phyloP scores from a whole-genome alignment of 2,113 vertebrate species.

The Caracal caracal region DNA sequence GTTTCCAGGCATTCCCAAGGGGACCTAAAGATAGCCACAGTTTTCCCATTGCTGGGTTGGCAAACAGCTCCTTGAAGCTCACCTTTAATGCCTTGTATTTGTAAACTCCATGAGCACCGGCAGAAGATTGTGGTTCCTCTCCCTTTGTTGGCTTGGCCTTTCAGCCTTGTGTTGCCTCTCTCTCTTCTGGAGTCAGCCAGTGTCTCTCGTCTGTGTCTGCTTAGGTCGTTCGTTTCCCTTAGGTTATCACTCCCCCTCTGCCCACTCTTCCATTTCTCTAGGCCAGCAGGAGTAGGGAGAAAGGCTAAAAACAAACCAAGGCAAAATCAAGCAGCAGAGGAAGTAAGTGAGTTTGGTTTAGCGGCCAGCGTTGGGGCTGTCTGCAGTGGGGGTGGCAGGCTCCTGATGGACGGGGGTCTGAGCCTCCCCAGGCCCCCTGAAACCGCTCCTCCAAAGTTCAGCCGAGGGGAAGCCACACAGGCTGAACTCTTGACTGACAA shows the following conservation, averaged over 20 bases:
- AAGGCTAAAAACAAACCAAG: not conserved
- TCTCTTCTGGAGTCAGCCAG: not conserved
- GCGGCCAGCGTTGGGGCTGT: accelerated
- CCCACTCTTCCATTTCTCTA: not conserved
- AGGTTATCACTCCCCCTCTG: not conserved
- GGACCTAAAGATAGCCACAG: not conserved
- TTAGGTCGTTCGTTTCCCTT: not conserved
- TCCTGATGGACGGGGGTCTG: not conserved
- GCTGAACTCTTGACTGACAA: not conserved
- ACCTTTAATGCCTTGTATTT: not conserved
- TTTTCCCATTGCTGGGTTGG: not conserved
- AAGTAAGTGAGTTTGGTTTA: not conserved
- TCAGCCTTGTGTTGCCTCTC: not conserved
- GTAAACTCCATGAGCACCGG: not conserved
- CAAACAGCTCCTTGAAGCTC: not conserved
- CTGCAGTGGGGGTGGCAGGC: not conserved
- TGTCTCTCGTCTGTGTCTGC: not conserved
- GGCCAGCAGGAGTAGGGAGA: not conserved
- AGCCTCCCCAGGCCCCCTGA: not conserved
- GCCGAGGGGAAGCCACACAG: not conserved
- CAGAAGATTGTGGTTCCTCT: not conserved
- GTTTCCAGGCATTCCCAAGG: not conserved
- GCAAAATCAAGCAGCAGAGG: not conserved
- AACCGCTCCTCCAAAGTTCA: not conserved
- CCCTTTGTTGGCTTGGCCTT: not conserved